Conservation (phyloP, 2,797 vertebrate genomes). For the Poecilia wingei region DNA sequence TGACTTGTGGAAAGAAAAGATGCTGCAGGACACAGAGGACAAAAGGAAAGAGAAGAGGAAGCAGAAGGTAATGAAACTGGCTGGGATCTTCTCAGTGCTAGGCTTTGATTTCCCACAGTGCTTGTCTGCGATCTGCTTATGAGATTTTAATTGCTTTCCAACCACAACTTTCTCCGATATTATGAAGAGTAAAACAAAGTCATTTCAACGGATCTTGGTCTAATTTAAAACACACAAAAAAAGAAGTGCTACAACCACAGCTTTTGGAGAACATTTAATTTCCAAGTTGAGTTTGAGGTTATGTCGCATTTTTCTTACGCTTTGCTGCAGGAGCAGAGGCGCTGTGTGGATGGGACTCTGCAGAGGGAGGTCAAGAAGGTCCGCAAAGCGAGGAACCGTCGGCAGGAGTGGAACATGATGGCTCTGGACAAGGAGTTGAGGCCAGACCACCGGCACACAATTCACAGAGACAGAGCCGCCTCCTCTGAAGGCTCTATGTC, state of each 20-base stretch:
- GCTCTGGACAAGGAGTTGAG: slow-evolving; percentile 99
- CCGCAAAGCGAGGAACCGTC: slow-evolving; percentile 97
- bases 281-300: background rate
- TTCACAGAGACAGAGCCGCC: slow-evolving; percentile 92
- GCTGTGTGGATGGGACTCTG: slow-evolving; percentile 92
- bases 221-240: background rate
- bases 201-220: background rate
- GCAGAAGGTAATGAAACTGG: slow-evolving; percentile 86
- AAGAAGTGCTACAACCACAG: background rate
- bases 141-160: background rate
- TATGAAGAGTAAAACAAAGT: background rate
- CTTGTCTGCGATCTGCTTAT: background rate
- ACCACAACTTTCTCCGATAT: background rate
- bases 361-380: slow-evolving; percentile 99
- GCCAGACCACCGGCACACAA: slow-evolving; percentile 93
- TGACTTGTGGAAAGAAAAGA: slow-evolving; percentile 98
- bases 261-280: background rate
- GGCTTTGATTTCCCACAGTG: background rate
- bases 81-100: background rate
- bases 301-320: slow-evolving; percentile 20
- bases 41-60: slow-evolving; percentile 98
- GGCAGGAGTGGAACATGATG: slow-evolving; percentile 99
- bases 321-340: slow-evolving; percentile 90
- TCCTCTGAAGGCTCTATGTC: slow-evolving; percentile 97
- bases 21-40: slow-evolving; percentile 98